Conservation (phyloP, 2,888 invertebrate genomes). For the Lycocerus yunnanus region DNA sequence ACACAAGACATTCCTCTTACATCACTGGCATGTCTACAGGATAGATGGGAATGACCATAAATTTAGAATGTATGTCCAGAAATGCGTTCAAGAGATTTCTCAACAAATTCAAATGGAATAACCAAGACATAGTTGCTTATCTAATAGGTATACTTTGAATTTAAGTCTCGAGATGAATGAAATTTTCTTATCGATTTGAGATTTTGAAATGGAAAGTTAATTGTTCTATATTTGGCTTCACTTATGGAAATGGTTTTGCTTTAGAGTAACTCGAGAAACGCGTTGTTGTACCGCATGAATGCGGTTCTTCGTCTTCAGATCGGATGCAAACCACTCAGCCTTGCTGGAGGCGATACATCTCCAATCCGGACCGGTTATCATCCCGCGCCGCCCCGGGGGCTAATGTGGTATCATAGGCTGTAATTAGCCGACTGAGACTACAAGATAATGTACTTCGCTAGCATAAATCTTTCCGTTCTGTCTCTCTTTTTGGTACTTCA, state of each 20-base stretch:
- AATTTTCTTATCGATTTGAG: background rate
- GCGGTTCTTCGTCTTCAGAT: slow-evolving; percentile 46
- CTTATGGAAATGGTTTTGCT: slow-evolving; percentile 20
- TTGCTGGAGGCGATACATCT: slow-evolving; percentile 52
- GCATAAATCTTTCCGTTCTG: slow-evolving; percentile 57
- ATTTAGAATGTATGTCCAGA: slow-evolving; percentile 17
- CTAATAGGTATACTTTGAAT: background rate
- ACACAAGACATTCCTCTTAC: slow-evolving; percentile 49
- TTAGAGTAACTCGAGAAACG: slow-evolving; percentile 29
- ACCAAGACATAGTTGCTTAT: slow-evolving; percentile 1
- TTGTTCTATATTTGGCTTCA: slow-evolving; percentile 4
- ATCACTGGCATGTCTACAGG: slow-evolving; percentile 38
- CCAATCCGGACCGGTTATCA: slow-evolving; percentile 51
- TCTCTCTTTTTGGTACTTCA: slow-evolving; percentile 36
- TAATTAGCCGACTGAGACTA: slow-evolving; percentile 62
- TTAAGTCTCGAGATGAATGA: background rate
- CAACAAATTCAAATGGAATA: background rate
- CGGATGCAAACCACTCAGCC: slow-evolving; percentile 50
- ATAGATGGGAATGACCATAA: slow-evolving; percentile 26
- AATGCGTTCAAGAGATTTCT: slow-evolving; percentile 8
- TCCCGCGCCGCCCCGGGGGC: slow-evolving; percentile 53
- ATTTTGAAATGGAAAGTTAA: background rate
- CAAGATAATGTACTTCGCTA: slow-evolving; percentile 62
- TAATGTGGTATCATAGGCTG: slow-evolving; percentile 61
- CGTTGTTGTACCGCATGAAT: slow-evolving; percentile 36